These are phyloP conservation scores for Deladenus siricidicola DNA, from an alignment of 2,888 invertebrate species.

Conservation along the genomic window DNA sequence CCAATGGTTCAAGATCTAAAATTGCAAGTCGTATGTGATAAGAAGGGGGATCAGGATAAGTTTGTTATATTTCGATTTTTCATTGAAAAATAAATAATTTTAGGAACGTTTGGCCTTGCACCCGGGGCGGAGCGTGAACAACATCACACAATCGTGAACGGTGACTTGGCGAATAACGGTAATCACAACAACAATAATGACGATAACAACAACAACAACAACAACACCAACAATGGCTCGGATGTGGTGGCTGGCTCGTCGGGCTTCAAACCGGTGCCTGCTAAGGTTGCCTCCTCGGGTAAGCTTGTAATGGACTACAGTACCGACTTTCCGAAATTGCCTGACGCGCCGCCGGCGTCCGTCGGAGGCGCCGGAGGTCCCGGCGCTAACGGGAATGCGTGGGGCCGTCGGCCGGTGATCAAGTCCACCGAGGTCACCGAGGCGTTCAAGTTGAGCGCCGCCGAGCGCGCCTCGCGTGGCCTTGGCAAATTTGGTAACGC, in stretches of 20 bases:
- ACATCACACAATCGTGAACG: too few relatives aligned
- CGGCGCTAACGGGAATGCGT: slow-evolving; percentile 27
- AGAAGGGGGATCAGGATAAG: too few relatives aligned
- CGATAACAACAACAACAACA: neutral
- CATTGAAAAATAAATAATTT: too few relatives aligned
- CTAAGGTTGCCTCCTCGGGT: neutral
- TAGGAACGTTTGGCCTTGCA: neutral
- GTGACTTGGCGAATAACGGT: too few relatives aligned
- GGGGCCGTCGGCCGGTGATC: slow-evolving; percentile 25
- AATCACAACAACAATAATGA: neutral
- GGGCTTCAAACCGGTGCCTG: neutral
- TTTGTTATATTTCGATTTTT: too few relatives aligned
- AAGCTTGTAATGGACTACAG: slow-evolving; percentile 34
- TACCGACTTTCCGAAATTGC: slow-evolving; percentile 48
- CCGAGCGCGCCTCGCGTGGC: slow-evolving; percentile 43
- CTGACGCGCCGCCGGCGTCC: slow-evolving; percentile 26
- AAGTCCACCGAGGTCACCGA: slow-evolving; percentile 27
- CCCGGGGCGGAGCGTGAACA: slow-evolving; percentile 2
- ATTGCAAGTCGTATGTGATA: too few relatives aligned
- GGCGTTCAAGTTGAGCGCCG: slow-evolving; percentile 39
- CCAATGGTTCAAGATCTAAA: too few relatives aligned
- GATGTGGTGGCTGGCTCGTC: too few relatives aligned
- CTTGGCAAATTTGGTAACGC: slow-evolving; percentile 30
- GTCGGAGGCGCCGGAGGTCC: slow-evolving; percentile 18
- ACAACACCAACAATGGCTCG: neutral